Evolutionary conservation across 2,888 invertebrate genomes (phyloP), one percentile per base, ranked within the genome.

Genomic region (Pterostichus madidus): DNA sequence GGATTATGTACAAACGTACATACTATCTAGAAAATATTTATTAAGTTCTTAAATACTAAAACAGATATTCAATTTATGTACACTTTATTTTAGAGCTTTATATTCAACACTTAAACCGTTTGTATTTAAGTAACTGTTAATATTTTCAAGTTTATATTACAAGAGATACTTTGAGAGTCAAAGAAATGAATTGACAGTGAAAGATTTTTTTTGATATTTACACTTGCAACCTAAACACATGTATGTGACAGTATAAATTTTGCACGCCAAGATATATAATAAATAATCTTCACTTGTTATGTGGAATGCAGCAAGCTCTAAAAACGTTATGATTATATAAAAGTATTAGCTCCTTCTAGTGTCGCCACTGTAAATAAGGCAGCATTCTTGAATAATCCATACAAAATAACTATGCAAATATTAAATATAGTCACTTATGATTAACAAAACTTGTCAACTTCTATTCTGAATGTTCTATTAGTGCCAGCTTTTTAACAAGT

Each of bases 401-500:
- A 79, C 79, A 79, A 79, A 79, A 79, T 68, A 76, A 76, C 76
- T 76, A 77, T 68, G 64, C 52, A 68, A 68, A 79, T 78, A 79
- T 79, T 79, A 68, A 46, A 49, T 64, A 79, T 79, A 78, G 79
- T 68, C 79, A 76, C 68, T 79, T 68, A 79, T 68, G 52, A 79
- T 64, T 79, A 79, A 79, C 79, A 68, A 79, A 79, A 79, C 68
- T 81, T 46, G 71, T 81, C 75, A 75, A 39, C 39, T 68, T 81
- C 39, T 71, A 71, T 17, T 71, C 68, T 75, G 71, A 73, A 75
- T 73, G 35, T 75, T 77, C 52, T 59, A 73, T 81, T 81, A 86
- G 85, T 85, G 83, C 85, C 85, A 84, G 84, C 84, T 84, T 85
- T 85, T 83, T 84, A 84, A 83, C 84, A 85, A 85, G 84, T 85